Evolutionary conservation across 2,797 vertebrate species (phyloP).

Genomic region (Tauraco hartlaubi): DNA sequence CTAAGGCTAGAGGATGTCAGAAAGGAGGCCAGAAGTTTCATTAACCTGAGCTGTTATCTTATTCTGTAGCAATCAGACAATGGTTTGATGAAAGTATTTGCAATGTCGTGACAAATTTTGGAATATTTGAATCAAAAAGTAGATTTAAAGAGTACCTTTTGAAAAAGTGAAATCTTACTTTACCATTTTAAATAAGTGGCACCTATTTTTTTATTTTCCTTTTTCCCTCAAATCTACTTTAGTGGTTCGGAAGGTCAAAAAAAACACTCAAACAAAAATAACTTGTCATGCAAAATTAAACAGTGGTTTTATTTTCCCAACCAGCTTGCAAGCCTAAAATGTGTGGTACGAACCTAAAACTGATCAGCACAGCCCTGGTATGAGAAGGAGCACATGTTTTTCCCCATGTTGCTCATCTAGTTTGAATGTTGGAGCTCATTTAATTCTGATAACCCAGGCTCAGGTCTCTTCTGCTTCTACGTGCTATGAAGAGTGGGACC

Average conservation of each 20-base stretch:
- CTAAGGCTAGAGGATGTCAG: neutral
- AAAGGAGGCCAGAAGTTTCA: neutral
- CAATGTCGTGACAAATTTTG: neutral
- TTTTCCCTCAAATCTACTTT: neutral
- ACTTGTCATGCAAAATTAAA: neutral
- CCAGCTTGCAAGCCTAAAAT: neutral
- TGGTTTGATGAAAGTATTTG: neutral
- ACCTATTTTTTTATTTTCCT: neutral
- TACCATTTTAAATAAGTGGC: neutral
- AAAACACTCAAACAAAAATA: neutral
- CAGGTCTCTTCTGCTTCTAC: neutral
- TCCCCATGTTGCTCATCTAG: neutral
- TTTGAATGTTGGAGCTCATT: neutral
- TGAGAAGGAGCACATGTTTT: neutral
- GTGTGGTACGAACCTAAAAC: neutral
- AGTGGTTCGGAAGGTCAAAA: neutral
- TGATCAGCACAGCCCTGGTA: neutral
- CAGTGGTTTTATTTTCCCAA: neutral
- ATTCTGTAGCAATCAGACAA: neutral
- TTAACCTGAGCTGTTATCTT: neutral
- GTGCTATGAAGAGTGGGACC: neutral
- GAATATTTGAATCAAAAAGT: neutral
- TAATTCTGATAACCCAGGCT: neutral
- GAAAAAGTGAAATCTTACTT: neutral
- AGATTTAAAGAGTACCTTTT: neutral